Percentiles rank a stretch among this genome's conserved stretches.
Evolutionary conservation across 2,888 invertebrate genomes (phyloP).

Genomic region (Aporophyla lueneburgensis): DNA sequence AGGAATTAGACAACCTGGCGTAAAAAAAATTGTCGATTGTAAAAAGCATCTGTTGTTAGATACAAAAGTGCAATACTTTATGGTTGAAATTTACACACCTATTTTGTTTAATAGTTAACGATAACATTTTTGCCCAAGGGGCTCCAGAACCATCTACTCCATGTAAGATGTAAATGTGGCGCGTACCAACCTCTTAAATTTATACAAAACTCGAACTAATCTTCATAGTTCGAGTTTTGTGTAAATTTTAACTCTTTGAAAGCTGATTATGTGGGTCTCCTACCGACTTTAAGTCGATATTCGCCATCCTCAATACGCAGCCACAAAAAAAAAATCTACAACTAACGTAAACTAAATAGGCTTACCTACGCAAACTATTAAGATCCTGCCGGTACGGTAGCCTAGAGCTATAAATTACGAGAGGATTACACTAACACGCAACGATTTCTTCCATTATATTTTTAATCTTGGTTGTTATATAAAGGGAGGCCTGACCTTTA

Average conservation of each 20-base stretch:
- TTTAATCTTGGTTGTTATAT: conserved; percentile 32
- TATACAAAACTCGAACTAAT: too few species aligned
- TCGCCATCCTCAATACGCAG: background rate
- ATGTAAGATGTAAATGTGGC: too few species aligned
- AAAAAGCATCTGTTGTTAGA: too few species aligned
- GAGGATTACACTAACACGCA: conserved; percentile 35
- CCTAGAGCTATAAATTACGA: conserved; percentile 36
- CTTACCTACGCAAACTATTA: conserved; percentile 1
- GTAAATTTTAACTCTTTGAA: too few species aligned
- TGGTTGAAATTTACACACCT: too few species aligned
- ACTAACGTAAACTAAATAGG: background rate
- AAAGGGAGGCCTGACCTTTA: conserved; percentile 38
- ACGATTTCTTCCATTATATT: conserved; percentile 23
- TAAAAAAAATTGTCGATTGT: too few species aligned
- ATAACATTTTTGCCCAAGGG: too few species aligned
- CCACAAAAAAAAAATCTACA: background rate
- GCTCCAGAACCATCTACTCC: too few species aligned
- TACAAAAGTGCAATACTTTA: too few species aligned
- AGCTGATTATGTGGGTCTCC: background rate
- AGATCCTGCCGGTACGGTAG: conserved; percentile 14
- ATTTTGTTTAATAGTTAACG: too few species aligned
- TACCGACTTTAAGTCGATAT: background rate
- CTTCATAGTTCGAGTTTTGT: too few species aligned
- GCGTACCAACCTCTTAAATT: background rate
- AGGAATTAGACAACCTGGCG: too few species aligned